Evolutionary conservation across 2,888 invertebrate species (phyloP).

Genomic region (Abscondita cerata): DNA sequence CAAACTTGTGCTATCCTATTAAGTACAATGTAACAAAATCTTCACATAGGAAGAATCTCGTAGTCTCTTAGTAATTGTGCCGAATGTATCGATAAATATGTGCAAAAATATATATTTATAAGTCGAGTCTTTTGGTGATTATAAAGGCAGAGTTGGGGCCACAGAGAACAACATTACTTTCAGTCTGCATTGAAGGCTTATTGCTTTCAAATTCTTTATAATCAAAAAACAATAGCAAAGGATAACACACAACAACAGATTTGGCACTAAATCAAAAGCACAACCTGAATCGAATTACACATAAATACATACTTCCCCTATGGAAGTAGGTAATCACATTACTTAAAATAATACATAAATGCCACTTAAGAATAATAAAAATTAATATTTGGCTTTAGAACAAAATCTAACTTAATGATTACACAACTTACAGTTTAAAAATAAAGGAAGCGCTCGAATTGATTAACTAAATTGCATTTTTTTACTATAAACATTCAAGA

Average conservation of each 20-base stretch:
- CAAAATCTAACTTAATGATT: constrained; percentile 11
- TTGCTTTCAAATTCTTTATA: constrained; percentile 5
- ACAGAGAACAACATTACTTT: constrained; percentile 15
- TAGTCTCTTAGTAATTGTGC: constrained; percentile 16
- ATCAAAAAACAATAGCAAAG: neutral
- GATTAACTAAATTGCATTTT: neutral
- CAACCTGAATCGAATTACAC: constrained; percentile 15
- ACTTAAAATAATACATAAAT: constrained; percentile 15
- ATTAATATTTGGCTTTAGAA: constrained; percentile 27
- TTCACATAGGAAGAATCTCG: constrained; percentile 21
- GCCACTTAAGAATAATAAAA: constrained; percentile 16
- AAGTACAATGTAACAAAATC: constrained; percentile 28
- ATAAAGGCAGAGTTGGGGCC: constrained; percentile 26
- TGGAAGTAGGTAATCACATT: constrained; percentile 25
- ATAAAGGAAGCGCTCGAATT: constrained; percentile 10
- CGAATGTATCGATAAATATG: constrained; percentile 20
- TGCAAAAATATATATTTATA: constrained; percentile 32
- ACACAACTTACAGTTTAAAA: constrained; percentile 3
- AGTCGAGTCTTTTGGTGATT: constrained; percentile 15
- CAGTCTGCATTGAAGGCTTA: constrained; percentile 23
- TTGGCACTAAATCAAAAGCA: constrained; percentile 30
- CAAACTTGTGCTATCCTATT: constrained; percentile 24
- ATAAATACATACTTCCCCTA: constrained; percentile 2
- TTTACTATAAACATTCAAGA: constrained; percentile 17
- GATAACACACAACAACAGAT: constrained; percentile 14